Evolutionary conservation across 2,113 vertebrate genomes (phyloP).

Genomic region (Balaeniceps rex): DNA sequence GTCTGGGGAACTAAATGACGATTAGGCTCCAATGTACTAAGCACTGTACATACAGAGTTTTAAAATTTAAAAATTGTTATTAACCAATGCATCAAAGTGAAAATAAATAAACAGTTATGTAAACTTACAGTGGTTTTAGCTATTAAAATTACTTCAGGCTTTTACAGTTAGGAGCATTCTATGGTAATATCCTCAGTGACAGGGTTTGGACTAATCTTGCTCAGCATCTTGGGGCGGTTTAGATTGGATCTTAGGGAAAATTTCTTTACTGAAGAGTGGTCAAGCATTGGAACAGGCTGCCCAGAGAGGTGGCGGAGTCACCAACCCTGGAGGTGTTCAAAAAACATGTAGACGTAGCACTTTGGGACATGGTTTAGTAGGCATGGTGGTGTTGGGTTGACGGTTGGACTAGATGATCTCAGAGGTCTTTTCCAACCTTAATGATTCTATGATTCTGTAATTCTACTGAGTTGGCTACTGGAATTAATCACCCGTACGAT

Average conservation of each 20-base stretch:
- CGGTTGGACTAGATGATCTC: too few species aligned
- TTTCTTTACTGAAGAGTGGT: too few species aligned
- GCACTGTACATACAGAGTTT: not conserved
- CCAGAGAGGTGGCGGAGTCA: too few species aligned
- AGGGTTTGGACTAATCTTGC: not conserved
- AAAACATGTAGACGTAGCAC: too few species aligned
- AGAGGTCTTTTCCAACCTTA: too few species aligned
- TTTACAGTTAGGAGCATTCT: not conserved
- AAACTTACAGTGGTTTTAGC: not conserved
- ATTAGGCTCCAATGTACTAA: not conserved
- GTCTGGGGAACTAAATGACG: not conserved
- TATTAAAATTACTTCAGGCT: not conserved
- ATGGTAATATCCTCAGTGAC: not conserved
- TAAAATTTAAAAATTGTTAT: not conserved
- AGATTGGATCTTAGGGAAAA: too few species aligned
- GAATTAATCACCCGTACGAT: fast-evolving
- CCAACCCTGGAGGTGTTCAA: too few species aligned
- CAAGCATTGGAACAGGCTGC: too few species aligned
- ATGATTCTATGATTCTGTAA: too few species aligned
- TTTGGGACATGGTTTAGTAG: too few species aligned
- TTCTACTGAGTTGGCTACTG: not conserved
- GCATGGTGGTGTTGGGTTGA: too few species aligned
- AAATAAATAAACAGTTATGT: not conserved
- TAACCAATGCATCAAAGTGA: not conserved
- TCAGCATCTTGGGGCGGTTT: too few species aligned